Conservation (phyloP, 2,888 invertebrate genomes). For the Amphipyra tragopoginis region DNA sequence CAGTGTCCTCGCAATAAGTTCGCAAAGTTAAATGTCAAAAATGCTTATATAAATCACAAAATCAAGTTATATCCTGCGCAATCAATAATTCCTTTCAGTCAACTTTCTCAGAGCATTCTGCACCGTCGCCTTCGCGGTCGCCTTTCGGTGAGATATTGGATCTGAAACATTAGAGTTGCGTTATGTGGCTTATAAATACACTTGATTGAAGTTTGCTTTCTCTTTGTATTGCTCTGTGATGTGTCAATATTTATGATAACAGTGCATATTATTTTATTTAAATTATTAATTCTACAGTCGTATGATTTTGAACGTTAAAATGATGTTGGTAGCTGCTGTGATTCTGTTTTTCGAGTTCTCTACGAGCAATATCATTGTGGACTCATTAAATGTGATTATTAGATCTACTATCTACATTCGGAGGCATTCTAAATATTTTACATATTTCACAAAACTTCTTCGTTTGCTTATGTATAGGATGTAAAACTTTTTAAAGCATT, state of each 20-base stretch:
- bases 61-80: constrained; percentile 65
- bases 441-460: constrained; percentile 63
- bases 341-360: constrained; percentile 44
- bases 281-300: constrained; percentile 52
- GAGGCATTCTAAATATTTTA: constrained; percentile 59
- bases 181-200: constrained; percentile 33
- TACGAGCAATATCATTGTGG: constrained; percentile 47
- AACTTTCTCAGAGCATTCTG: constrained; percentile 89
- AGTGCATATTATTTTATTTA: constrained; percentile 54
- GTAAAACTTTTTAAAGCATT: constrained; percentile 83
- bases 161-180: constrained; percentile 78
- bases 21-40: constrained; percentile 71
- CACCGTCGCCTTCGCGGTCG: constrained; percentile 89
- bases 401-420: constrained; percentile 61
- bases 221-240: constrained; percentile 49
- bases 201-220: constrained; percentile 4
- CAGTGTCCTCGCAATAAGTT: constrained; percentile 52
- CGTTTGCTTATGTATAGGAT: constrained; percentile 70
- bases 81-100: constrained; percentile 87
- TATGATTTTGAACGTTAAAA: constrained; percentile 57
- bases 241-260: constrained; percentile 49
- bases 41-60: constrained; percentile 81
- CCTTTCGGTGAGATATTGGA: constrained; percentile 88
- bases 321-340: constrained; percentile 51
- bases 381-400: constrained; percentile 50